A percentile compares a stretch with the other conserved stretches of the same genome.
Conservation (phyloP, 2,797 vertebrate genomes). For the Echeneis naucrates region DNA sequence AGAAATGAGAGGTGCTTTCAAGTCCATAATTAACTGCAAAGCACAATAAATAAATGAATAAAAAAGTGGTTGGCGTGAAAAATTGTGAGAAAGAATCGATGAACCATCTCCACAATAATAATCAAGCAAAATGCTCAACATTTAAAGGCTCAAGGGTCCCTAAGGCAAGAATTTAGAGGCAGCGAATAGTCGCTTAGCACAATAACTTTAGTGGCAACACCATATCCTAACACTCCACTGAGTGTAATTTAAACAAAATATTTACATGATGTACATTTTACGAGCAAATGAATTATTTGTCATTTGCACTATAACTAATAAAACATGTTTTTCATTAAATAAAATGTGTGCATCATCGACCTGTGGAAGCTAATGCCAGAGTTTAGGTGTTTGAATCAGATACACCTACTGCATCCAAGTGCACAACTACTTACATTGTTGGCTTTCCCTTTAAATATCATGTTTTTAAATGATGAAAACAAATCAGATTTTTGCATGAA, state of each 20-base stretch:
- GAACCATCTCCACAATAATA: too few species aligned
- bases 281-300: too few species aligned
- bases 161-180: not conserved
- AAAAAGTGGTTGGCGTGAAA: not conserved
- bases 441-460: not conserved
- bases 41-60: slow-evolving; percentile 6
- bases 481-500: not conserved
- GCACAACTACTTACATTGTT: not conserved
- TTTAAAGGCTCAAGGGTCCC: not conserved
- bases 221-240: too few species aligned
- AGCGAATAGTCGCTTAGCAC: too few species aligned
- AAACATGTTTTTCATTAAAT: not conserved
- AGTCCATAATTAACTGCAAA: slow-evolving; percentile 14
- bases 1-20: slow-evolving; percentile 10
- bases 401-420: not conserved
- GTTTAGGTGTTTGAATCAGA: not conserved
- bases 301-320: too few species aligned
- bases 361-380: not conserved
- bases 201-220: too few species aligned
- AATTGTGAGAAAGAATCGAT: not conserved
- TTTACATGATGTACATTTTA: too few species aligned
- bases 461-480: slow-evolving; percentile 1
- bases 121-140: not conserved
- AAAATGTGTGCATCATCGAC: not conserved
- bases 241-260: too few species aligned